phyloP scores from a whole-genome alignment of 1,140 invertebrate genomes.

The Myzus persicae region DNA sequence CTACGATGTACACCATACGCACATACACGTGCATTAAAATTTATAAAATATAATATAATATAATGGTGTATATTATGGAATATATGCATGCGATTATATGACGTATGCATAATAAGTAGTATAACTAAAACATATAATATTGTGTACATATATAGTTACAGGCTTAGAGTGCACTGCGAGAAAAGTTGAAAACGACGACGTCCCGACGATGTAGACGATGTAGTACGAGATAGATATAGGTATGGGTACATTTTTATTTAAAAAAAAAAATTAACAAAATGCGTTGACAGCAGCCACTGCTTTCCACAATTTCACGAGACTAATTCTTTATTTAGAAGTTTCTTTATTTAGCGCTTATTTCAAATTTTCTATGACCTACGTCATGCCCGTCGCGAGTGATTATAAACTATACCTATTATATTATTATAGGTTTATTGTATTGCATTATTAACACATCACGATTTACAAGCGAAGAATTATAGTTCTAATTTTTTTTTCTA shows the following conservation, averaged over 20 bases:
- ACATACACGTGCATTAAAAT: background rate
- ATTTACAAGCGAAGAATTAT: background rate
- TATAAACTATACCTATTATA: background rate
- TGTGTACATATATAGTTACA: background rate
- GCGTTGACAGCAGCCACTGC: background rate
- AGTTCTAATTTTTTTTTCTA: background rate
- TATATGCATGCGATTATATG: background rate
- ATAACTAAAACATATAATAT: too few relatives aligned
- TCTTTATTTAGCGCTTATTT: background rate
- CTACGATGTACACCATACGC: background rate
- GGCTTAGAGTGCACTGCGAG: background rate
- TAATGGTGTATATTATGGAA: background rate
- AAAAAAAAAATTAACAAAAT: background rate
- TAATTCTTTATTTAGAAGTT: background rate
- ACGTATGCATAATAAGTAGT: background rate
- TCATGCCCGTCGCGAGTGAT: background rate
- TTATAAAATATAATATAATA: background rate
- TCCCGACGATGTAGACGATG: too few relatives aligned
- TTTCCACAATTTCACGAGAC: background rate
- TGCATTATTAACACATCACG: background rate
- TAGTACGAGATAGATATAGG: too few relatives aligned
- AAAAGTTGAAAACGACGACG: background rate
- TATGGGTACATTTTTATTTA: background rate
- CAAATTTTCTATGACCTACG: constrained; percentile 16
- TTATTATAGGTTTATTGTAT: background rate